phyloP scores from a whole-genome alignment of 2,113 vertebrate genomes.

The Callospermophilus lateralis region DNA sequence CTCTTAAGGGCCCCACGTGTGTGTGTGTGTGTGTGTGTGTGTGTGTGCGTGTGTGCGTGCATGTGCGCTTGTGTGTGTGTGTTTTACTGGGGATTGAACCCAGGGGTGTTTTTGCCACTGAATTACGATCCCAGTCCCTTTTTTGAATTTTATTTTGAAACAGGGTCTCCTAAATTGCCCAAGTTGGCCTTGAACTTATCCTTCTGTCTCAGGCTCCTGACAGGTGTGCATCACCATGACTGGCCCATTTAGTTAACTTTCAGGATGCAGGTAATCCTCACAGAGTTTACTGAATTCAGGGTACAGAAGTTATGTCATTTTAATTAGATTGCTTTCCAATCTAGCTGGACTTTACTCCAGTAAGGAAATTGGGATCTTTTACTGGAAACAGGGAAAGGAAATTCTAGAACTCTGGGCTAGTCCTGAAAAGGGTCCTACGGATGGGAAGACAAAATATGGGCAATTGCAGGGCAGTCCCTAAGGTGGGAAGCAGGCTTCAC shows the following conservation, averaged over 20 bases:
- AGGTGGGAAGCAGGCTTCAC: neutral
- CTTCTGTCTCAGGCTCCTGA: neutral
- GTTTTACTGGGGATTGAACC: neutral
- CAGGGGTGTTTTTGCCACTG: neutral
- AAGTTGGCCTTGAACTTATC: neutral
- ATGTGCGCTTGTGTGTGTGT: too few relatives aligned
- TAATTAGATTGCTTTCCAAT: neutral
- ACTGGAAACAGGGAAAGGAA: neutral
- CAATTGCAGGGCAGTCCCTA: neutral
- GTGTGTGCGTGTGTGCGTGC: too few relatives aligned
- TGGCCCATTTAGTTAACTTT: neutral
- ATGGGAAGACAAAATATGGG: neutral
- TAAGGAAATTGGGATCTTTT: conserved; percentile 14
- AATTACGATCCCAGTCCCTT: neutral
- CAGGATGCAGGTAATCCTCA: neutral
- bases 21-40: too few relatives aligned
- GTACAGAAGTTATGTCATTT: neutral
- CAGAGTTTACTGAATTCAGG: neutral
- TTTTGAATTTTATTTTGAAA: neutral
- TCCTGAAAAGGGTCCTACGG: neutral
- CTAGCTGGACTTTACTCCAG: neutral
- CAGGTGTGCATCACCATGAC: too few relatives aligned
- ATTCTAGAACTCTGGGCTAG: neutral
- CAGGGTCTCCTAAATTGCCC: neutral
- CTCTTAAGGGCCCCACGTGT: neutral